Evolutionary conservation across 2,797 vertebrate genomes (phyloP).

Genomic region (Danio aesculapii): DNA sequence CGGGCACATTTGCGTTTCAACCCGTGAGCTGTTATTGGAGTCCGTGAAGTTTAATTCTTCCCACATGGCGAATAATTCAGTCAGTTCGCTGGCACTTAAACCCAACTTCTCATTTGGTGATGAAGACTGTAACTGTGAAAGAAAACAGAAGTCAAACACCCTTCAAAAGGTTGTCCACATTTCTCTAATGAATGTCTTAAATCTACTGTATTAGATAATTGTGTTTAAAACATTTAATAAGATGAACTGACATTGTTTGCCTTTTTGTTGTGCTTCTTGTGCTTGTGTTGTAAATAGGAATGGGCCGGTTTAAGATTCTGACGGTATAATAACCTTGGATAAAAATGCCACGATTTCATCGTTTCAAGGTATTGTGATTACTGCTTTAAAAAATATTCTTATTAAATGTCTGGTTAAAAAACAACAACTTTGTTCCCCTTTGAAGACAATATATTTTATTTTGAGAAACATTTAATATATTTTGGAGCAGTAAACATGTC

Average conservation of each 20-base stretch:
- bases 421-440: too few relatives aligned
- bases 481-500: too few relatives aligned
- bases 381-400: too few relatives aligned
- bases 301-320: too few relatives aligned
- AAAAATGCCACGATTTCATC: too few relatives aligned
- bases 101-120: slow-evolving; percentile 63
- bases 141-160: background rate
- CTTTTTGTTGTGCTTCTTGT: too few relatives aligned
- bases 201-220: background rate
- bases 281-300: too few relatives aligned
- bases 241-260: background rate
- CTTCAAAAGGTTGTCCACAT: background rate
- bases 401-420: too few relatives aligned
- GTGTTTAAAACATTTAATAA: background rate
- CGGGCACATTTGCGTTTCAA: slow-evolving; percentile 82
- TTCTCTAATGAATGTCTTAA: background rate
- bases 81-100: slow-evolving; percentile 83
- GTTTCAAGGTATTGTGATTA: too few relatives aligned
- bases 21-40: slow-evolving; percentile 78
- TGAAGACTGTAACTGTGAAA: slow-evolving; percentile 46
- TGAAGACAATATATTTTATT: too few relatives aligned
- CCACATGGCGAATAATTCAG: slow-evolving; percentile 82
- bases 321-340: too few relatives aligned
- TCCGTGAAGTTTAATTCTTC: slow-evolving; percentile 86
- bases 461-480: too few relatives aligned